These are phyloP conservation scores for Chaetogeoica ovagalla DNA, from an alignment of 2,888 invertebrate genomes.

Conservation along the genomic window DNA sequence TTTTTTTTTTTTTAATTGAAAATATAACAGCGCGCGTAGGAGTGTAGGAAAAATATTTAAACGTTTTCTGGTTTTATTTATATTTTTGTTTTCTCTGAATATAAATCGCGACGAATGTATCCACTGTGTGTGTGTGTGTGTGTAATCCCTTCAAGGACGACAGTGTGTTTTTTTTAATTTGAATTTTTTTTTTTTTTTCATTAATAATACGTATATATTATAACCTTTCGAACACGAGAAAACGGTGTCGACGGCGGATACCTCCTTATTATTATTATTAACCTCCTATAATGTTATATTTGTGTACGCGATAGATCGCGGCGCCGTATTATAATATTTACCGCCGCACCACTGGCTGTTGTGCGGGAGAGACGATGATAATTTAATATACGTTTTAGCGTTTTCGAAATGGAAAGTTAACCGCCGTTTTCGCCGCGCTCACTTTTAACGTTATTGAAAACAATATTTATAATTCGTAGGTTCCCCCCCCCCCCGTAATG, in stretches of 20 bases:
- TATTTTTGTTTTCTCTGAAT: too few species aligned
- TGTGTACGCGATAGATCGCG: too few species aligned
- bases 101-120: too few species aligned
- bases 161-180: neutral
- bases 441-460: neutral
- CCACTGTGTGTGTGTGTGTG: too few species aligned
- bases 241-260: neutral
- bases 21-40: neutral
- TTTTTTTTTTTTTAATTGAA: conserved; percentile 20
- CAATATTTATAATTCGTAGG: conserved; percentile 10
- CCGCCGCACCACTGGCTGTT: too few species aligned
- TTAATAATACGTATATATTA: too few species aligned
- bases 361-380: neutral
- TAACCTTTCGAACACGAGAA: conserved; percentile 4
- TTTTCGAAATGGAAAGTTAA: conserved; percentile 47
- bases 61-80: too few species aligned
- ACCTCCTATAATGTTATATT: neutral
- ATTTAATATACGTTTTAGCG: neutral
- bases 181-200: neutral
- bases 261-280: neutral
- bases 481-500: neutral
- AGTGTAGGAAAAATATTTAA: too few species aligned
- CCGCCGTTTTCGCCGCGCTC: neutral
- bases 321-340: too few species aligned
- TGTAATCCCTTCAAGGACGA: neutral